Base-by-base conservation (phyloP, 2,113 vertebrate genomes). In the Lycaon pictus region DNA sequence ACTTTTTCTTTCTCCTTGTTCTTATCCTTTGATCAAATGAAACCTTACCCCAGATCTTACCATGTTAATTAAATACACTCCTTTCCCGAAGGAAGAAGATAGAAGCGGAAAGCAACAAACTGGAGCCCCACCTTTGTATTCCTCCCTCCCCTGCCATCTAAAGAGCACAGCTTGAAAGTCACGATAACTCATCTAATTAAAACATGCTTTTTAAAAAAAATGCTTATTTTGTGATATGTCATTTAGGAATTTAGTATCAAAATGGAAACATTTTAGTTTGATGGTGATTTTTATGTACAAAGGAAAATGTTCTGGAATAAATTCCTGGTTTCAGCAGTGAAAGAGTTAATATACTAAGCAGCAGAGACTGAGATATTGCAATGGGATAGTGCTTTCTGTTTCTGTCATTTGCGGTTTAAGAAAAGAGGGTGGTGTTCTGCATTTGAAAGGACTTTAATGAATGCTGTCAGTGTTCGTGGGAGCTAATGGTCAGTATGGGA, bases 401-500 rank as follows among this genome's bases (percentile, higher is more conserved):
- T 96, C 97, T 97, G 97, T 98, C 98, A 97, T 98, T 99, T 98
- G 99, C 98, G 98, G 98, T 97, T 98, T 98, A 97, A 97, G 97
- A 88, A 97, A 97, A 98, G 98, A 97, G 98, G 98, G 93, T 98
- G 98, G 98, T 98, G 97, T 98, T 98, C 97, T 98, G 98, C 98
- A 97, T 98, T 97, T 98, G 97, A 98, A 98, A 99, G 98, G 97
- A 96, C 97, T 98, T 98, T 98, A 98, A 98, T 99, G 98, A 98
- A 98, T 98, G 97, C 98, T 98, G 97, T 98, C 96, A 95, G 98
- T 99, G 98, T 13, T 98, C 98, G 97, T 98, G 97, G 98, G 98
- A 98, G 98, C 97, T 97, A 97, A 98, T 98, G 98, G 98, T 98
- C 97, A 97, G 98, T 96, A 19, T 90, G 92, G 89, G 96, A 92